Conservation (phyloP, 2,797 vertebrate species). For the Siniperca obscura region DNA sequence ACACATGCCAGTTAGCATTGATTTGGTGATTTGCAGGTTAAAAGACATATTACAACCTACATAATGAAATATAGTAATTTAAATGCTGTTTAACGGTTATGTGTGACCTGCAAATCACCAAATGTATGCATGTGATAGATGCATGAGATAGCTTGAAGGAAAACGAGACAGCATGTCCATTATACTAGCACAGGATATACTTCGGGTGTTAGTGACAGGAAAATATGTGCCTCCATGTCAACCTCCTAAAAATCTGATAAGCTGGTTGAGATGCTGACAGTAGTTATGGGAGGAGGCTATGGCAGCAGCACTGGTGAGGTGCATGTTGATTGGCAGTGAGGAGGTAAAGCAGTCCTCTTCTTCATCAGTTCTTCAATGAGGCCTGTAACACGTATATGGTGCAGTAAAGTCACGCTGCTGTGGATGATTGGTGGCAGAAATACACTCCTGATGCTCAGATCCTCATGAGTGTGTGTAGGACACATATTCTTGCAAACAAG, state of each 20-base stretch:
- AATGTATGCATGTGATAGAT: neutral
- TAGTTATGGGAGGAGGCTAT: neutral
- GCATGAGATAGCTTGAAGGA: neutral
- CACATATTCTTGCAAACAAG: neutral
- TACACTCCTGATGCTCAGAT: neutral
- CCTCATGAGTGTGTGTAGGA: neutral
- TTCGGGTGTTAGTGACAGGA: slow-evolving; percentile 10
- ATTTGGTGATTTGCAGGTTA: neutral
- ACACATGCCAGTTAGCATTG: neutral
- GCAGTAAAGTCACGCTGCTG: neutral
- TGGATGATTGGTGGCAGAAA: neutral
- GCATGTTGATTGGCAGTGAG: neutral
- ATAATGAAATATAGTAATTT: neutral
- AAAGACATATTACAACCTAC: neutral
- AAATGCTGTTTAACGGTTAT: neutral
- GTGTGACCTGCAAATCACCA: neutral
- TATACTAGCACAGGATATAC: neutral
- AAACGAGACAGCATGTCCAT: slow-evolving; percentile 4
- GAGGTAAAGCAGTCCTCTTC: neutral
- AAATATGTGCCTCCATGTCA: slow-evolving; percentile 19
- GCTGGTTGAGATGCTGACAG: slow-evolving; percentile 18
- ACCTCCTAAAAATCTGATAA: slow-evolving; percentile 20
- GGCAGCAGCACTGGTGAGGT: slow-evolving; percentile 2
- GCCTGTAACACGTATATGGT: neutral
- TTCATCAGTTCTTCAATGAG: neutral